Base-by-base conservation (phyloP, 2,888 invertebrate species). In the Cataglyphis altisquamis region DNA sequence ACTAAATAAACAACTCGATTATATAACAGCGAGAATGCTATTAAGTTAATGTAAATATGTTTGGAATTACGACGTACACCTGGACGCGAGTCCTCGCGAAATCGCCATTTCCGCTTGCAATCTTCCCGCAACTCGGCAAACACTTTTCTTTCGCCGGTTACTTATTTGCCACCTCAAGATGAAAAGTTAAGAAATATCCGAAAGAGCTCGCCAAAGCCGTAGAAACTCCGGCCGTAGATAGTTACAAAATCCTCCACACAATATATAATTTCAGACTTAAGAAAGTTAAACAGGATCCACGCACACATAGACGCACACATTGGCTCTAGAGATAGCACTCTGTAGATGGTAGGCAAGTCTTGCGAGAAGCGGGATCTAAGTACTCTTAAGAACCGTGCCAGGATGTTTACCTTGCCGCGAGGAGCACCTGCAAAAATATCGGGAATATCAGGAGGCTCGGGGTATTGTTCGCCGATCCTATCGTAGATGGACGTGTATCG, bases 361-460 rank as follows among this genome's bases (percentile, higher is more conserved):
- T 73, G 78, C 36, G 45, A 60, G 60, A 80, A 80, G 60, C 74
- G 60, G 73, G 78, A 80, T 87, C 80, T 89, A 87, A 89, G 84
- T 77, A 84, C 84, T 87, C 67, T 52, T 45, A 70, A 62, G 73
- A 68, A 57, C 66, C 52, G 67, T 15, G 36, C 55, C 29, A 39
- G 48, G 48, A 73, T 68, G 45, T 81, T 25, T 57, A 52, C 55
- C 29, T 55, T 68, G n/a, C 55, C 36, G 48, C 67, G 18, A 52
- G 36, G 52, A 32, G 77, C 89, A 88, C 83, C 89, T 88, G 89
- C 74, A 77, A 88, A 88, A 88, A 88, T 85, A 88, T 89, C 81
- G 74, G 52, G 85, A 73, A 62, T 64, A 84, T 77, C 41, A 52
- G 60, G 55, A 45, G 75, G 66, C 67, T n/a, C 18, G 52, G 64